Percentiles rank a stretch among this genome's conserved stretches.
These are phyloP conservation scores for Melanargia galathea DNA, from an alignment of 2,888 invertebrate genomes.

Conservation along the genomic window DNA sequence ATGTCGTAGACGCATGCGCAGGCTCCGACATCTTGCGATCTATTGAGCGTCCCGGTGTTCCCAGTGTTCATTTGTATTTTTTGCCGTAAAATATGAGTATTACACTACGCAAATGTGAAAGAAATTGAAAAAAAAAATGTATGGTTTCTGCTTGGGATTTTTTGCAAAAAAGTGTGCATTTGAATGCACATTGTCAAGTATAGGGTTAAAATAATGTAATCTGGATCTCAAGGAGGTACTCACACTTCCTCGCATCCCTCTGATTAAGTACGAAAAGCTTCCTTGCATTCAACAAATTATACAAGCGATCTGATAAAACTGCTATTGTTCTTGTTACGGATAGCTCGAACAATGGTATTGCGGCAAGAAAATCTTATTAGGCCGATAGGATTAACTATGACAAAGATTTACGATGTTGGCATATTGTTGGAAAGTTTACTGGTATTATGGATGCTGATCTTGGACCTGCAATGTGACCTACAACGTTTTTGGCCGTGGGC, in stretches of 20 bases:
- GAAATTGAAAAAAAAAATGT: no score
- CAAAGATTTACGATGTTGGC: slow-evolving; percentile 31
- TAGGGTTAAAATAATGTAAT: slow-evolving; percentile 14
- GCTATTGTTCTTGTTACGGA: slow-evolving; percentile 38
- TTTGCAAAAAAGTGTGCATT: no score
- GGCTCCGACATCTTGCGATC: no score
- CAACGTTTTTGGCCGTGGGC: slow-evolving; percentile 7
- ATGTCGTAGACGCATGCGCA: no score
- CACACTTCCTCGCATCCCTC: slow-evolving; percentile 30
- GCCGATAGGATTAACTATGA: slow-evolving; percentile 30
- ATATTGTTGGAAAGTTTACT: slow-evolving; percentile 30
- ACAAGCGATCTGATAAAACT: slow-evolving; percentile 35
- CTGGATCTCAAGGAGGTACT: slow-evolving; percentile 10
- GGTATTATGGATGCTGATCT: not conserved
- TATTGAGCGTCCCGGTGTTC: no score
- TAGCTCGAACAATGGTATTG: slow-evolving; percentile 34
- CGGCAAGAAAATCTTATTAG: slow-evolving; percentile 25
- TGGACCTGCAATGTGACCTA: not conserved
- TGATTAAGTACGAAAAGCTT: slow-evolving; percentile 30
- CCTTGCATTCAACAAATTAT: slow-evolving; percentile 38
- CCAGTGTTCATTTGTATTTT: no score
- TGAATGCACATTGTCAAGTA: no score
- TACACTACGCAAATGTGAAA: no score
- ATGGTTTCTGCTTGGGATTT: no score
- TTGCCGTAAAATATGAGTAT: no score